Conservation (phyloP, 1,140 invertebrate species). For the Eufriesea mexicana region DNA sequence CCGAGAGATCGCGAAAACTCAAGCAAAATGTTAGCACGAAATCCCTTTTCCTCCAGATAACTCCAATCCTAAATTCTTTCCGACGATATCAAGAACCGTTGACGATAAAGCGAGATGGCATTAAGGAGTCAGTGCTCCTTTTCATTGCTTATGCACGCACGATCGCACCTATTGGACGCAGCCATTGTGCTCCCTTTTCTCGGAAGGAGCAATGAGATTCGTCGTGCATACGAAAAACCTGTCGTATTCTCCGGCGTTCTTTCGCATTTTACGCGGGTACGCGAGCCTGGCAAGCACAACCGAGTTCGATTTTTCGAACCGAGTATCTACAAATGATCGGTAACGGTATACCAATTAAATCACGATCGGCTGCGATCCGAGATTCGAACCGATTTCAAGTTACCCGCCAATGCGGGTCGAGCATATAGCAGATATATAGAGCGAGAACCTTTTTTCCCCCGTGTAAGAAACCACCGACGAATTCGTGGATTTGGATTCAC, state of each 20-base stretch:
- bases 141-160: neutral
- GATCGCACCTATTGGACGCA: neutral
- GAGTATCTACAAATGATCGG: neutral
- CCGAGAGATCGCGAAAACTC: neutral
- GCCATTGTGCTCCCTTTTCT: conserved; percentile 11
- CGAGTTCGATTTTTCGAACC: neutral
- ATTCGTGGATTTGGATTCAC: too few relatives aligned
- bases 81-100: neutral
- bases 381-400: neutral
- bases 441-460: too few relatives aligned
- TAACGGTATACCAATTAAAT: neutral
- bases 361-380: neutral
- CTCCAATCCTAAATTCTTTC: neutral
- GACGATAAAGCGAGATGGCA: neutral
- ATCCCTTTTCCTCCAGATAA: neutral
- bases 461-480: neutral
- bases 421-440: too few relatives aligned
- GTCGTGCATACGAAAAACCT: conserved; percentile 11
- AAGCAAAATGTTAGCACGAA: neutral
- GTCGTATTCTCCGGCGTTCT: neutral
- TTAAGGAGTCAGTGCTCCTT: neutral
- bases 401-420: neutral
- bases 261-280: neutral
- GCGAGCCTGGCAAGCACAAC: neutral
- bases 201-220: neutral